A percentile compares a stretch with the other conserved stretches of the same genome.
Conservation (phyloP, 2,797 vertebrate genomes). For the Pipistrellus nathusii region DNA sequence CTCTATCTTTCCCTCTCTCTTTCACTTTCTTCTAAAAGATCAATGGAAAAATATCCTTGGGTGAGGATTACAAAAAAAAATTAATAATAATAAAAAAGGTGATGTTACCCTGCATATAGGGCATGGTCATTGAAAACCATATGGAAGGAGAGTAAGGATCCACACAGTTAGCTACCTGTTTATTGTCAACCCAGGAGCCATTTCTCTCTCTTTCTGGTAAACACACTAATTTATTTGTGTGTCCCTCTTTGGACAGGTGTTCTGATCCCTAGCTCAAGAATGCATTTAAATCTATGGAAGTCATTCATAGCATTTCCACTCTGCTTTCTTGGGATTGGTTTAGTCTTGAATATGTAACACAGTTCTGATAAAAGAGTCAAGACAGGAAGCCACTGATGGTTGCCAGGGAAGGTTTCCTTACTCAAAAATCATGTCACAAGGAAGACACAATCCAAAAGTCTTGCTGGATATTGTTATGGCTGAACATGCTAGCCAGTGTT, state of each 20-base stretch:
- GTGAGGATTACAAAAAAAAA: too few relatives aligned
- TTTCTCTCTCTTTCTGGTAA: background rate
- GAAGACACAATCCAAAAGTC: background rate
- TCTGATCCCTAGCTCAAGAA: background rate
- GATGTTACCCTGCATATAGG: background rate
- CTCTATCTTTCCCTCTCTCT: too few relatives aligned
- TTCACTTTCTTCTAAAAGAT: too few relatives aligned
- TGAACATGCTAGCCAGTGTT: background rate
- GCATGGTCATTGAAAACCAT: background rate
- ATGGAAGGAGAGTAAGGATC: background rate
- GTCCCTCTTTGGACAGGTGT: background rate
- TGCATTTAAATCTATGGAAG: background rate
- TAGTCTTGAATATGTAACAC: background rate
- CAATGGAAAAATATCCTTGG: too few relatives aligned
- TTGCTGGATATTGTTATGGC: background rate
- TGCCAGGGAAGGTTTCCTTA: background rate
- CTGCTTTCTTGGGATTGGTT: background rate
- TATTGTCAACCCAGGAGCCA: background rate
- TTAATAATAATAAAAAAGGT: too few relatives aligned
- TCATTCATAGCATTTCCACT: background rate
- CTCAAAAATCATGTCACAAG: background rate
- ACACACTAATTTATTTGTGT: background rate
- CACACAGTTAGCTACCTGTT: background rate
- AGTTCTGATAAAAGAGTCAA: background rate
- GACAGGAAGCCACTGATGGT: background rate